phyloP scores from a whole-genome alignment of 2,113 vertebrate genomes.

The Tachysurus vachellii region DNA sequence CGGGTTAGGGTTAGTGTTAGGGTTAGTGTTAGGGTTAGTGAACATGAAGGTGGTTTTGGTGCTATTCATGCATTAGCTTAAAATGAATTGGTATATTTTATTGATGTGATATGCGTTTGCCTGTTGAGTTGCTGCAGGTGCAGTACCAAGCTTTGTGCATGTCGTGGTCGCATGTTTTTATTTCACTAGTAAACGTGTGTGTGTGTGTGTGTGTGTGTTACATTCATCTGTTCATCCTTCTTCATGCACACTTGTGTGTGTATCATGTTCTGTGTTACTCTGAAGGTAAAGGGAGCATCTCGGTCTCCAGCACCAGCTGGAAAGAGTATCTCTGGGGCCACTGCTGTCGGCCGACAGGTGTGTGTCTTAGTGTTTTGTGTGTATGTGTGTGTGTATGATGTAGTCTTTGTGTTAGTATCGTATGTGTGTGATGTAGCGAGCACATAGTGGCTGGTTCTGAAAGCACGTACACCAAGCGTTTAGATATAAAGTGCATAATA shows the following conservation, averaged over 20 bases:
- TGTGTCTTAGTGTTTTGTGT: constrained; percentile 47
- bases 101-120: background rate
- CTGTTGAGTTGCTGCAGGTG: background rate
- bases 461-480: background rate
- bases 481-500: background rate
- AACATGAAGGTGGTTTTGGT: background rate
- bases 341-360: constrained; percentile 62
- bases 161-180: background rate
- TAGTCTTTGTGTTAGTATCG: constrained; percentile 25
- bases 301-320: constrained; percentile 54
- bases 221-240: constrained; percentile 19
- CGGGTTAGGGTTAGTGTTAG: background rate
- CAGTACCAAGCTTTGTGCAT: background rate
- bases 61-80: background rate
- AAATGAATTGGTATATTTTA: background rate
- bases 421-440: background rate
- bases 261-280: constrained; percentile 39
- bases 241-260: constrained; percentile 13
- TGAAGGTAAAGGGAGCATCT: constrained; percentile 65
- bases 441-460: background rate
- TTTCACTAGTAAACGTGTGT: constrained; percentile 43
- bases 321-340: constrained; percentile 52
- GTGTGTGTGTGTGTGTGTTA: constrained; percentile 1
- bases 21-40: no score
- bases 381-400: background rate